Evolutionary conservation across 2,797 vertebrate genomes (phyloP).

Genomic region (Dipus sagitta): DNA sequence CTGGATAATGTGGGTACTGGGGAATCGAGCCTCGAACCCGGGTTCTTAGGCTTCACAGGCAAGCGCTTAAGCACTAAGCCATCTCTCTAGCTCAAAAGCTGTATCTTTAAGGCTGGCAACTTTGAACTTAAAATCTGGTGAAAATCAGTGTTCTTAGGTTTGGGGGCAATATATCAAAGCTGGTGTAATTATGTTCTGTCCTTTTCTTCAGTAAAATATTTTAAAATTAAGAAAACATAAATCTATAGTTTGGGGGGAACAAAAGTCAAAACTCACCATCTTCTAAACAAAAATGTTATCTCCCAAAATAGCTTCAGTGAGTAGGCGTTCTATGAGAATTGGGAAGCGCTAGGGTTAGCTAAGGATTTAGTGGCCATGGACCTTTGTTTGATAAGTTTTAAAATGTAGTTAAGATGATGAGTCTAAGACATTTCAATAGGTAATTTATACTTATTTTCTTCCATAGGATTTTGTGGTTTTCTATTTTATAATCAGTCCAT

Average conservation of each 20-base stretch:
- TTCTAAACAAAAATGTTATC: not conserved
- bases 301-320: not conserved
- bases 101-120: not conserved
- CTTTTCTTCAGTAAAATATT: conserved; percentile 18
- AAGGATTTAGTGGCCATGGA: not conserved
- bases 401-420: conserved; percentile 23
- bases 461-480: not conserved
- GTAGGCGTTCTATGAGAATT: not conserved
- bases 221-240: conserved; percentile 60
- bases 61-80: no score
- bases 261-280: not conserved
- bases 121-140: conserved; percentile 58
- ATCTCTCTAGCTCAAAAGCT: not conserved
- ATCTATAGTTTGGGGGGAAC: not conserved
- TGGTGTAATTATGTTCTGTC: not conserved
- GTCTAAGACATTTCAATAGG: not conserved
- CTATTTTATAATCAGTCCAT: not conserved
- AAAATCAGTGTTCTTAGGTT: conserved; percentile 51
- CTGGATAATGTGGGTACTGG: no score
- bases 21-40: no score
- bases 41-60: no score
- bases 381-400: conserved; percentile 18
- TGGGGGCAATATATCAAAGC: conserved; percentile 9
- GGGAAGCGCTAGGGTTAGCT: not conserved
- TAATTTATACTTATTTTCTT: conserved; percentile 44